Evolutionary conservation across 2,797 vertebrate genomes (phyloP).

Genomic region (Caiman crocodilus): DNA sequence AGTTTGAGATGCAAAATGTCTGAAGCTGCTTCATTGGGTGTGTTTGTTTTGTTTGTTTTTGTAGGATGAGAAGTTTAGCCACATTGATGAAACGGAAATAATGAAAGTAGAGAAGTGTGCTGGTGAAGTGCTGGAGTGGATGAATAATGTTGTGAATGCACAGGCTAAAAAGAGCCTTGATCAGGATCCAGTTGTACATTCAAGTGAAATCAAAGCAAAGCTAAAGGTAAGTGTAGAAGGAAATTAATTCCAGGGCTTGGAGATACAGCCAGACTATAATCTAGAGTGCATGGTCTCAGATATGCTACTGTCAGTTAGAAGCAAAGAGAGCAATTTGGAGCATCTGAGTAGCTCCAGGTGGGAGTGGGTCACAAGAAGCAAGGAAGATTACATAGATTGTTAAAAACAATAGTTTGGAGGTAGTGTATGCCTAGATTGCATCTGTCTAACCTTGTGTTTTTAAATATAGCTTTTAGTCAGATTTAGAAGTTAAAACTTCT

Average conservation of each 20-base stretch:
- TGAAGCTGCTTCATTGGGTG: neutral
- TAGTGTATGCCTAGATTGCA: neutral
- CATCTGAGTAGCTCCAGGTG: neutral
- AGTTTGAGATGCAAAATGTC: neutral
- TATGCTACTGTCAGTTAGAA: neutral
- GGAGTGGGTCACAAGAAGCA: neutral
- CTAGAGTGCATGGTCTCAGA: neutral
- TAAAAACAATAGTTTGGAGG: neutral
- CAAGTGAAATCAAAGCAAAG: constrained; percentile 83
- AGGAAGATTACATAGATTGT: neutral
- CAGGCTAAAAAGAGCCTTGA: constrained; percentile 83
- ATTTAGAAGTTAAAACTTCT: neutral
- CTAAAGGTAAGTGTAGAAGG: constrained; percentile 75
- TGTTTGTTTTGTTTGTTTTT: neutral
- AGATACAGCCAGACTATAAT: neutral
- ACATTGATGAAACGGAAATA: constrained; percentile 86
- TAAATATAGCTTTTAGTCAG: neutral
- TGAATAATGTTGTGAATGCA: constrained; percentile 81
- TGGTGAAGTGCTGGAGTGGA: constrained; percentile 84
- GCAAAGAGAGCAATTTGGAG: neutral
- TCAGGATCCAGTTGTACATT: constrained; percentile 81
- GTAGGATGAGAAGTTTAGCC: constrained; percentile 86
- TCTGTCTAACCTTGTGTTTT: neutral
- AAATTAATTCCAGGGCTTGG: neutral
- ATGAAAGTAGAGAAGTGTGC: constrained; percentile 86